A percentile compares a stretch with the other conserved stretches of the same genome.
These are phyloP conservation scores for Ascaphus truei DNA, from an alignment of 2,113 vertebrate genomes.

Conservation along the genomic window DNA sequence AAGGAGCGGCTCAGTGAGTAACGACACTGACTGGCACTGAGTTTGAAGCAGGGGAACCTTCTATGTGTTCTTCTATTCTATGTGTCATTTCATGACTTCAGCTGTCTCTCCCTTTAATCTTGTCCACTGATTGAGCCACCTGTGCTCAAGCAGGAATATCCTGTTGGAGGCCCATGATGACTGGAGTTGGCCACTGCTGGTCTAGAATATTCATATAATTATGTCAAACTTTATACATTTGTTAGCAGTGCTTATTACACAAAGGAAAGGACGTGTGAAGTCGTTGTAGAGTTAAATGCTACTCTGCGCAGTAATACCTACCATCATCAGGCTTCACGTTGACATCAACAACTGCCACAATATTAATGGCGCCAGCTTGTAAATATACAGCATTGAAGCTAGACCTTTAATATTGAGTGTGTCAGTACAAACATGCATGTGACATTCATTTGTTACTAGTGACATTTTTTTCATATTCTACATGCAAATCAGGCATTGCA, in stretches of 20 bases:
- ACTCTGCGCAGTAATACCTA: neutral
- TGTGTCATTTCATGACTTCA: too few relatives aligned
- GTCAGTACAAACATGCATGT: conserved; percentile 29
- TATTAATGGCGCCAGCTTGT: conserved; percentile 13
- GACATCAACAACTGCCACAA: conserved; percentile 1
- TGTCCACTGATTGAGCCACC: too few relatives aligned
- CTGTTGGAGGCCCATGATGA: too few relatives aligned
- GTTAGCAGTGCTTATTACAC: neutral
- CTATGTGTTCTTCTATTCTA: too few relatives aligned
- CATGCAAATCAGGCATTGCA: conserved; percentile 35
- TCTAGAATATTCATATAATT: too few relatives aligned
- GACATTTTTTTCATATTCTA: conserved; percentile 32
- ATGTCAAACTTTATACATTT: too few relatives aligned
- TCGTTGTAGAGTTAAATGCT: neutral
- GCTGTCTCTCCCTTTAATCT: too few relatives aligned
- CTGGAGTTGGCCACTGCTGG: too few relatives aligned
- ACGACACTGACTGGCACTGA: too few relatives aligned
- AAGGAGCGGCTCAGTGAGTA: too few relatives aligned
- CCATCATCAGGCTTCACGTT: neutral
- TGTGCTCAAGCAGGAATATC: too few relatives aligned
- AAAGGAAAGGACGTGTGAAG: neutral
- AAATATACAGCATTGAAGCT: neutral
- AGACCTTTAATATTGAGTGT: conserved; percentile 19
- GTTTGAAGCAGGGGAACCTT: too few relatives aligned
- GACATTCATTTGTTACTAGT: conserved; percentile 36